phyloP scores from a whole-genome alignment of 2,888 invertebrate species.

The Ceramica pisi region DNA sequence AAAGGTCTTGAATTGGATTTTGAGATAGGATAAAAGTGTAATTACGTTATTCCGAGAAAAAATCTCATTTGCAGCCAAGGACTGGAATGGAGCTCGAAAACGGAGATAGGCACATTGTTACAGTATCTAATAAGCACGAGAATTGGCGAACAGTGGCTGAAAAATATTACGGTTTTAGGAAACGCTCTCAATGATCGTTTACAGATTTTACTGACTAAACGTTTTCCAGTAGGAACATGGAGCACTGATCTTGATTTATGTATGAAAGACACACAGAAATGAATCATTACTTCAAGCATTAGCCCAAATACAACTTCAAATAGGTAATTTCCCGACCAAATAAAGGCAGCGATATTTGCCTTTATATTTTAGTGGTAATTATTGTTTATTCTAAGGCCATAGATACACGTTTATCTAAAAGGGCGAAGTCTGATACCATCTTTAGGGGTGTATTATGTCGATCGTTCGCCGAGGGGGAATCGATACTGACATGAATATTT shows the following conservation, averaged over 20 bases:
- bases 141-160: conserved; percentile 36
- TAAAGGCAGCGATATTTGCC: conserved; percentile 58
- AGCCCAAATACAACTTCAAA: conserved; percentile 55
- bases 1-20: conserved; percentile 56
- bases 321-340: conserved; percentile 51
- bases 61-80: conserved; percentile 51
- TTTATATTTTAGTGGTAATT: conserved; percentile 64
- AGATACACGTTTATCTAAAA: conserved; percentile 78
- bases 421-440: conserved; percentile 88
- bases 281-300: conserved; percentile 35
- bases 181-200: conserved; percentile 6
- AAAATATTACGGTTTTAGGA: conserved; percentile 16
- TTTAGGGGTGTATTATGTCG: conserved; percentile 84
- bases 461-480: conserved; percentile 72
- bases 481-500: conserved; percentile 89
- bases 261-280: conserved; percentile 16
- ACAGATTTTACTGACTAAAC: conserved; percentile 15
- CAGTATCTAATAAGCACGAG: conserved; percentile 45
- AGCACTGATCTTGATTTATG: conserved; percentile 25
- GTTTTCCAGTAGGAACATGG: neutral
- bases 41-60: conserved; percentile 51
- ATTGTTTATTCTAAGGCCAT: conserved; percentile 74
- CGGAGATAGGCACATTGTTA: conserved; percentile 45
- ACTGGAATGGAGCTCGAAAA: conserved; percentile 40
- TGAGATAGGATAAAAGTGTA: conserved; percentile 47